Evolutionary conservation across 1,140 invertebrate species (phyloP).

Genomic region (Phenacoccus solenopsis): DNA sequence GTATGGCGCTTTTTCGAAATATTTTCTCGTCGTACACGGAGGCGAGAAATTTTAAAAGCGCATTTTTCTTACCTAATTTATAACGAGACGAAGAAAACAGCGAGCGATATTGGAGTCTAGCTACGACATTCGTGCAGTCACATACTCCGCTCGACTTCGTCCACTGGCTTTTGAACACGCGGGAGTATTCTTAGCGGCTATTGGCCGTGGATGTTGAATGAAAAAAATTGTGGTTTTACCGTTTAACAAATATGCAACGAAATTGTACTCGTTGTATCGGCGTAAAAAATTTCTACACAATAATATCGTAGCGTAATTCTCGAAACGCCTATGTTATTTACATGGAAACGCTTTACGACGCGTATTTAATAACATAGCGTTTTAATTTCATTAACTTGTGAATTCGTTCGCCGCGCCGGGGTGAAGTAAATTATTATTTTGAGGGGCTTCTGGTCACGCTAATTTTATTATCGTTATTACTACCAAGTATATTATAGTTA

Average conservation of each 20-base stretch:
- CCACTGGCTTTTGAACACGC: no score
- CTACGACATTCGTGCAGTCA: no score
- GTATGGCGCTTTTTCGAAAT: not conserved
- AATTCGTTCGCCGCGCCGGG: not conserved
- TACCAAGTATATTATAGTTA: constrained; percentile 1
- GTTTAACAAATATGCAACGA: no score
- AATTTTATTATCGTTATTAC: constrained; percentile 14
- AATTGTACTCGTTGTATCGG: no score
- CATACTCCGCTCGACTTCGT: no score
- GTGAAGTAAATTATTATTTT: constrained; percentile 13
- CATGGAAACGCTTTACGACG: not conserved
- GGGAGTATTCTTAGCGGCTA: no score
- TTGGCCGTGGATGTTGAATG: no score
- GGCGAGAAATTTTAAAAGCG: not conserved
- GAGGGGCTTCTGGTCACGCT: constrained; percentile 15
- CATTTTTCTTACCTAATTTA: not conserved
- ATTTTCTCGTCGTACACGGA: not conserved
- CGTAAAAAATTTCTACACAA: no score
- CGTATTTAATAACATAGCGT: constrained; percentile 13
- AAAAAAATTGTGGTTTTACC: no score
- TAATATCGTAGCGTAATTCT: no score
- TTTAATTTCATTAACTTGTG: constrained; percentile 13
- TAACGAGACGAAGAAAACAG: no score
- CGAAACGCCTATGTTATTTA: not conserved
- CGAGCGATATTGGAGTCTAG: no score